Percentiles rank a stretch among this genome's conserved stretches.
These are phyloP conservation scores for Phaetusa simplex DNA, from an alignment of 2,113 vertebrate genomes.

Conservation along the genomic window DNA sequence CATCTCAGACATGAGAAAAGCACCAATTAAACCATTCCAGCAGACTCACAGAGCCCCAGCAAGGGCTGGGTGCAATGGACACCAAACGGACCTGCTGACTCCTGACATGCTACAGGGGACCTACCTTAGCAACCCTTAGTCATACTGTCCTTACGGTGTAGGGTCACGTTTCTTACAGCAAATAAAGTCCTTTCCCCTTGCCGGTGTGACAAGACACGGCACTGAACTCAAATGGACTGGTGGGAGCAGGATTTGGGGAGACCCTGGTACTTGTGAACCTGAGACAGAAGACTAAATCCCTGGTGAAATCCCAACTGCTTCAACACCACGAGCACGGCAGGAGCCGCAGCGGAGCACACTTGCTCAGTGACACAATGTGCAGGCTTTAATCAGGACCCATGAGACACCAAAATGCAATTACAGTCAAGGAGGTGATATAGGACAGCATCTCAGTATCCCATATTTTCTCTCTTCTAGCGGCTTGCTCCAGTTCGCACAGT, in stretches of 20 bases:
- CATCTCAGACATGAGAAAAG: not conserved
- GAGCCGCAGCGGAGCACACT: not conserved
- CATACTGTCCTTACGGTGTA: accelerated
- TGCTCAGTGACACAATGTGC: accelerated
- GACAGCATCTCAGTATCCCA: not conserved
- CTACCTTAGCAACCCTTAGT: not conserved
- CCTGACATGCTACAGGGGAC: not conserved
- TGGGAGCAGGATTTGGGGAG: not conserved
- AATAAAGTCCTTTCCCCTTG: not conserved
- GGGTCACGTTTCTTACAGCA: not conserved
- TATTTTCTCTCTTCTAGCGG: not conserved
- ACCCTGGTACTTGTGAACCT: not conserved
- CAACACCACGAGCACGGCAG: not conserved
- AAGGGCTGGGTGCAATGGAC: not conserved
- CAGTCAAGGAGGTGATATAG: not conserved
- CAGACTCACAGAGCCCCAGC: not conserved
- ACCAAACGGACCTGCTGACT: not conserved
- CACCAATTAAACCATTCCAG: not conserved
- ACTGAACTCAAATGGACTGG: accelerated
- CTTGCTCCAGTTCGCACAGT: not conserved
- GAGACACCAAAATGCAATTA: not conserved
- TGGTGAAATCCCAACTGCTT: not conserved
- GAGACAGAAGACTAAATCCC: not conserved
- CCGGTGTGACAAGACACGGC: not conserved
- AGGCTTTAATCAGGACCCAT: not conserved